Percentiles rank a stretch among this genome's conserved stretches.
phyloP scores from a whole-genome alignment of 2,113 vertebrate species.

The Leuciscus idus region DNA sequence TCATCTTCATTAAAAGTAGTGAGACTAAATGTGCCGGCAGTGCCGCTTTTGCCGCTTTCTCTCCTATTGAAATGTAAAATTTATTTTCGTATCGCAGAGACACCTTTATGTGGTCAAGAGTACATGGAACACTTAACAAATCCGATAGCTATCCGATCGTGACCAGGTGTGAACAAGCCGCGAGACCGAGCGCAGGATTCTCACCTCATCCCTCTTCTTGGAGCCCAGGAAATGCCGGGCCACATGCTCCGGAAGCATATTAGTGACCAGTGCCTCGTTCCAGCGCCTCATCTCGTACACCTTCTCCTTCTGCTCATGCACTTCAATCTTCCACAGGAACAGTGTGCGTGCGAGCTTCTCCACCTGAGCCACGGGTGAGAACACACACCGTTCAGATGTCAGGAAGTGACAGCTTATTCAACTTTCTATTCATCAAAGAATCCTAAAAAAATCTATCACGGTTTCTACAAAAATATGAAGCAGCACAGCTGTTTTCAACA shows the following conservation, averaged over 20 bases:
- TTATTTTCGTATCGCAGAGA: too few species aligned
- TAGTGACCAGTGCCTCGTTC: constrained; percentile 95
- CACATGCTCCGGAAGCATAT: constrained; percentile 95
- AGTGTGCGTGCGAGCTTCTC: constrained; percentile 90
- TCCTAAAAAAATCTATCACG: background rate
- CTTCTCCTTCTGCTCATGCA: constrained; percentile 94
- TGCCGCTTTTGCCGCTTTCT: too few species aligned
- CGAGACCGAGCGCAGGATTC: background rate
- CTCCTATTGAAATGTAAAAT: too few species aligned
- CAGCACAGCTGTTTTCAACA: background rate
- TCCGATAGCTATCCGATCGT: too few species aligned
- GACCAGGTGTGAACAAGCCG: too few species aligned
- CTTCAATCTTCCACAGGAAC: constrained; percentile 95
- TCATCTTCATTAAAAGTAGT: too few species aligned
- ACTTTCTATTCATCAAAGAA: too few species aligned
- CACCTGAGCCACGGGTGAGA: constrained; percentile 75
- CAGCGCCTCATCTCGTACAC: constrained; percentile 96
- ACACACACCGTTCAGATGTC: background rate
- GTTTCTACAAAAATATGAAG: background rate
- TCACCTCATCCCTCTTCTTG: constrained; percentile 94
- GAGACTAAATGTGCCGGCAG: too few species aligned
- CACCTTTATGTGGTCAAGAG: too few species aligned
- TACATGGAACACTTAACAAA: too few species aligned
- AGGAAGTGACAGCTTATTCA: too few species aligned
- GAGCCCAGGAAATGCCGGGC: constrained; percentile 94